Evolutionary conservation across 2,888 invertebrate species (phyloP), one percentile per base, ranked within the genome.

Genomic region (Parnassius orleans): DNA sequence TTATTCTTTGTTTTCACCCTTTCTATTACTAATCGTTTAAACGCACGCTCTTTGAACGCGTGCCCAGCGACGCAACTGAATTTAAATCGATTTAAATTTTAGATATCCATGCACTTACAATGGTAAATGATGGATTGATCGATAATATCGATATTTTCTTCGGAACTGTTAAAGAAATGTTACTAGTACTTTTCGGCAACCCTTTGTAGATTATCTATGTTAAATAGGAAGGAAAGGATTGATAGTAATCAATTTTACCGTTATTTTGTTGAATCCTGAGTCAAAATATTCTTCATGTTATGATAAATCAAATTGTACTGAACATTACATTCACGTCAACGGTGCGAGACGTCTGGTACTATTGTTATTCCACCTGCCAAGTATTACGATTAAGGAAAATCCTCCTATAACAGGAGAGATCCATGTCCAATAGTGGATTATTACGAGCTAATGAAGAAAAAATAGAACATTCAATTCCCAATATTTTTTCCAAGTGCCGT

Each of bases 1-100:
- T 79, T 81, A 86, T 84, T 86, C 86, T 80, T 79, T 79, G 79
- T 83, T 84, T 86, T 86, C 80, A 83, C 84, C 84, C 82, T 87
- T 87, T 87, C 84, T 79, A 81, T 80, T 84, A 83, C 79, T 86
- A 88, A 90, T 90, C 80, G 85, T 76, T 76, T 70, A 78, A 67
- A 77, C 77, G 83, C 89, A 88, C 90, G 90, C 82, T 77, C 75
- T 73, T 68, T 64, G 66, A 75, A 82, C 87, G 83, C 87, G 87
- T 88, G 88, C 86, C 86, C 66, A 58, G 69, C 62, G 72, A 74
- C 71, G 66, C 74, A 68, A 66, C 75, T 81, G 88, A 87, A 90
- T 89, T 81, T 79, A 73, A 87, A 89, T 84, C 59, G 78, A 65
- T 68, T 72, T 73, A 80, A 80, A 77, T 73, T 79, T 74, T 70